phyloP scores from a whole-genome alignment of 1,140 invertebrate genomes.

The Zaprionus ghesquierei region DNA sequence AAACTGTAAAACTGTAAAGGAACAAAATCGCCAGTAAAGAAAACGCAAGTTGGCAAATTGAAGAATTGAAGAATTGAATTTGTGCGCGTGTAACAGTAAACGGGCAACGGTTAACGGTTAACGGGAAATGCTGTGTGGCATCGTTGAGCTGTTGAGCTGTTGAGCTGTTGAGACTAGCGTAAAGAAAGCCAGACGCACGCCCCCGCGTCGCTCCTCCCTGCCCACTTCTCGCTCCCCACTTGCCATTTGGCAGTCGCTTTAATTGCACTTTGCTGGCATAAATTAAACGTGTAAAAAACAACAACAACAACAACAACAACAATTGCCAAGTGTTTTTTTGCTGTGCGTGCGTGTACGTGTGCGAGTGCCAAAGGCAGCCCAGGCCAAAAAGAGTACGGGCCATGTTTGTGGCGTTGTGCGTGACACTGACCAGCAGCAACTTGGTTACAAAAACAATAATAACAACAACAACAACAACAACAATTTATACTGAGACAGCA shows the following conservation, averaged over 20 bases:
- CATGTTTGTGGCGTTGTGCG: slow-evolving; percentile 62
- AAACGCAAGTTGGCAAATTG: background rate
- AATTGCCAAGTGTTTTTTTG: slow-evolving; percentile 30
- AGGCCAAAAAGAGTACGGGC: slow-evolving; percentile 59
- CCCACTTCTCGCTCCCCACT: background rate
- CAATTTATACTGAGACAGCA: slow-evolving; percentile 25
- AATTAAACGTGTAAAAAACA: slow-evolving; percentile 46
- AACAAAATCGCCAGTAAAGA: background rate
- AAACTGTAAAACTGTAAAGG: background rate
- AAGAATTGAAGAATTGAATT: background rate
- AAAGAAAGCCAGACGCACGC: background rate
- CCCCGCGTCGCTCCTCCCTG: background rate
- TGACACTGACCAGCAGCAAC: slow-evolving; percentile 59
- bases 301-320: slow-evolving; percentile 22
- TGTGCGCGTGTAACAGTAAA: background rate
- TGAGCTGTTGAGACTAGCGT: background rate
- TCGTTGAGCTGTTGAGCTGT: background rate
- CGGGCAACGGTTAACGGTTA: background rate
- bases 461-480: slow-evolving; percentile 24
- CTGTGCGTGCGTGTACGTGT: slow-evolving; percentile 31
- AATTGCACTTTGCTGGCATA: slow-evolving; percentile 58
- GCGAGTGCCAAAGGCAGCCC: slow-evolving; percentile 11
- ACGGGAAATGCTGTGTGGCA: background rate
- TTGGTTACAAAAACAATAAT: slow-evolving; percentile 20
- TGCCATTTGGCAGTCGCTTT: slow-evolving; percentile 29